These are phyloP conservation scores for Cataglyphis cursor DNA, from an alignment of 2,888 invertebrate genomes.

Conservation along the genomic window DNA sequence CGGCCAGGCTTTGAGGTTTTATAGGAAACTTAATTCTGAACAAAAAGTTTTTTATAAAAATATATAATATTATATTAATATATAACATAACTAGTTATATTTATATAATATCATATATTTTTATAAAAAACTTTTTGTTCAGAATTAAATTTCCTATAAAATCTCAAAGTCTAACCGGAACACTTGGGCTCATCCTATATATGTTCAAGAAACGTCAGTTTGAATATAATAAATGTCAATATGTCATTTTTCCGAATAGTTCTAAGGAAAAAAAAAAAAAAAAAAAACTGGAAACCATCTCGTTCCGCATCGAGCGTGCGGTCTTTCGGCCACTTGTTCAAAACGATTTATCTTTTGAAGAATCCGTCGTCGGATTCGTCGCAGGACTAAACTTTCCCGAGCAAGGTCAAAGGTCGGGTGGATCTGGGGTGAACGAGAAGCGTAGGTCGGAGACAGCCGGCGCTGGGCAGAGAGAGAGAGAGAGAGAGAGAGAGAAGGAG, in stretches of 20 bases:
- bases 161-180: too few relatives aligned
- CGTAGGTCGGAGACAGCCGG: slow-evolving; percentile 15
- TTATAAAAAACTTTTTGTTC: too few relatives aligned
- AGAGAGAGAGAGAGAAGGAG: slow-evolving; percentile 11
- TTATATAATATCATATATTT: too few relatives aligned
- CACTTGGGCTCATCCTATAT: background rate
- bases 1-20: too few relatives aligned
- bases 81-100: too few relatives aligned
- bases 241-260: background rate
- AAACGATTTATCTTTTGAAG: slow-evolving; percentile 54
- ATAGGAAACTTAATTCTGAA: too few relatives aligned
- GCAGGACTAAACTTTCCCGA: slow-evolving; percentile 64
- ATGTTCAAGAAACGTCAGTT: background rate
- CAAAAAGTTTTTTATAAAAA: too few relatives aligned
- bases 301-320: slow-evolving; percentile 17
- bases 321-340: slow-evolving; percentile 18
- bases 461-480: background rate
- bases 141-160: too few relatives aligned
- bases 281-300: background rate
- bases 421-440: slow-evolving; percentile 59
- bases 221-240: slow-evolving; percentile 31
- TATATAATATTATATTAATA: too few relatives aligned
- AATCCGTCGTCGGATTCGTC: slow-evolving; percentile 44
- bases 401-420: slow-evolving; percentile 63
- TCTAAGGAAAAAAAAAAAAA: slow-evolving; percentile 12